These are phyloP conservation scores for Tricholaema leucomelas DNA, from an alignment of 2,113 vertebrate genomes.

Conservation along the genomic window DNA sequence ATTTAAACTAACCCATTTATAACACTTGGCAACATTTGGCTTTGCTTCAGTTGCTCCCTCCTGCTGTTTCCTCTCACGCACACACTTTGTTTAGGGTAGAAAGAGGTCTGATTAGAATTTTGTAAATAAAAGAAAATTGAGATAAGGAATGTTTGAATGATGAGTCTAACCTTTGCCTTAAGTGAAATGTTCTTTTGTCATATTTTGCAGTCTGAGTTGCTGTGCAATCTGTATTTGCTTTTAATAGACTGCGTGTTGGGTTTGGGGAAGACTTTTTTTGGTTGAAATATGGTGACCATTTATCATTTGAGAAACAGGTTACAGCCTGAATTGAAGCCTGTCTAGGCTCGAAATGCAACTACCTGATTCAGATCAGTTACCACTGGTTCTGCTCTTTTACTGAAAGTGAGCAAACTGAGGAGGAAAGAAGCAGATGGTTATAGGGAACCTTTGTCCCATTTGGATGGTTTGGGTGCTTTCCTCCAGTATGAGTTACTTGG, in stretches of 20 bases:
- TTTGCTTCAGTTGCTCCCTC: no score
- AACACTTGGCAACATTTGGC: no score
- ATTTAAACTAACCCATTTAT: no score
- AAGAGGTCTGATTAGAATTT: not conserved
- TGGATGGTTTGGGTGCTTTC: not conserved
- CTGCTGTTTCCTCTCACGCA: no score
- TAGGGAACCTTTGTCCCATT: not conserved
- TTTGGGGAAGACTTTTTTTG: not conserved
- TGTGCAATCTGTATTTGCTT: not conserved
- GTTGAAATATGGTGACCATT: not conserved
- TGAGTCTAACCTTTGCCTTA: not conserved
- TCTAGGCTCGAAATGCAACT: constrained; percentile 10
- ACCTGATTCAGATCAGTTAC: not conserved
- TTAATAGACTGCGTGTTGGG: not conserved
- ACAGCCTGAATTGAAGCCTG: not conserved
- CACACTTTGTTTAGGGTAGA: not conserved
- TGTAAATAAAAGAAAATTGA: not conserved
- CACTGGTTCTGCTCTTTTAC: not conserved
- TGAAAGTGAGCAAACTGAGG: not conserved
- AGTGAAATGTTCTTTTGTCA: not conserved
- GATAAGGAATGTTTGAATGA: not conserved
- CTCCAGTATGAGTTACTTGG: not conserved
- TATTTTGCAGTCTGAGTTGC: constrained; percentile 1
- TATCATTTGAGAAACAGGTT: not conserved
- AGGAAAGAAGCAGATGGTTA: not conserved